Percentiles rank a stretch among this genome's conserved stretches.
Conservation (phyloP, 2,797 vertebrate species). For the Arnoldichthys spilopterus region DNA sequence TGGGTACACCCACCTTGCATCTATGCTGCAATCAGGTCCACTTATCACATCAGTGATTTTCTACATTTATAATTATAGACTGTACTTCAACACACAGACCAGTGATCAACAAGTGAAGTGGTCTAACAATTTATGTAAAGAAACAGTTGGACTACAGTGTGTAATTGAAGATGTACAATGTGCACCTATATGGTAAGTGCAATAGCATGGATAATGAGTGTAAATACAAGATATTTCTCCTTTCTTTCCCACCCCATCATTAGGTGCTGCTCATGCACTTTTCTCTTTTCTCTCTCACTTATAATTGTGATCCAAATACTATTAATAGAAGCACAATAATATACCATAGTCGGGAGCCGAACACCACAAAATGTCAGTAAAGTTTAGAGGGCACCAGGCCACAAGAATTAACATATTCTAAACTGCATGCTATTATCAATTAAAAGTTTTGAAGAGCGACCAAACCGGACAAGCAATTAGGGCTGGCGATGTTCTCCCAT, state of each 20-base stretch:
- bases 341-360: conserved; percentile 17
- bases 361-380: conserved; percentile 37
- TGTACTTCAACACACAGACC: no score
- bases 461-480: conserved; percentile 48
- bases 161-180: no score
- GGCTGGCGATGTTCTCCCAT: conserved; percentile 20
- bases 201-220: no score
- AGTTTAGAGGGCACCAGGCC: conserved; percentile 35
- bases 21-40: no score
- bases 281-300: conserved; percentile 21
- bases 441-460: conserved; percentile 54
- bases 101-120: no score
- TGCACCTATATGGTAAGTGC: no score
- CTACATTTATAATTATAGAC: no score
- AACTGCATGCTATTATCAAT: conserved; percentile 44
- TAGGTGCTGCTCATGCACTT: not conserved
- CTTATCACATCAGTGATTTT: no score
- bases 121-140: no score
- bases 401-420: conserved; percentile 33
- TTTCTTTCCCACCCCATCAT: conserved; percentile 15
- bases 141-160: no score
- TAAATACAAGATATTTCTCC: not conserved
- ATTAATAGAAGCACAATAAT: conserved; percentile 40
- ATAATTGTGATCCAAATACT: conserved; percentile 34
- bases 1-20: no score